Conservation (phyloP, 2,888 invertebrate genomes). For the Seira sanloemensis region DNA sequence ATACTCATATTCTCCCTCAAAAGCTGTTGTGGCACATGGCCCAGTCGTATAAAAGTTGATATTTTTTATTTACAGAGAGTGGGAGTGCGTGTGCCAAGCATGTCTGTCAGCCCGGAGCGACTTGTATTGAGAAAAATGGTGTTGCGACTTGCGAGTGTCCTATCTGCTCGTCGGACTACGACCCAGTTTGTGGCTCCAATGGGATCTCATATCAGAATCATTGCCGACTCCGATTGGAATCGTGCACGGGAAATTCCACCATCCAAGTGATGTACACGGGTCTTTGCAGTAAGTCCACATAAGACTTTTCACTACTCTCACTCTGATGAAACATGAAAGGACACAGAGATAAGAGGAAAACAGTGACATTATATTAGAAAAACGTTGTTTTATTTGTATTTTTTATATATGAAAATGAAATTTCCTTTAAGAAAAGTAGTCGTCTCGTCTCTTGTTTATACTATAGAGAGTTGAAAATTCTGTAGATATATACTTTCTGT, state of each 20-base stretch:
- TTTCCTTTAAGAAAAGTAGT: neutral
- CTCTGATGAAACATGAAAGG: too few species aligned
- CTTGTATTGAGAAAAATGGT: slow-evolving; percentile 82
- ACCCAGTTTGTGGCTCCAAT: slow-evolving; percentile 89
- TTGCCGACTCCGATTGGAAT: slow-evolving; percentile 87
- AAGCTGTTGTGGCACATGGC: neutral
- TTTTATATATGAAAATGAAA: neutral
- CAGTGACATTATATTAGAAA: too few species aligned
- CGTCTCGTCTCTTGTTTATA: neutral
- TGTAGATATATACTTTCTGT: too few species aligned
- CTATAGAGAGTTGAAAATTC: neutral
- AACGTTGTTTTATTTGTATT: neutral
- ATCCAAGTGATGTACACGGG: slow-evolving; percentile 88
- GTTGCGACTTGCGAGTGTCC: slow-evolving; percentile 90
- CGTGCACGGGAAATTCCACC: slow-evolving; percentile 85
- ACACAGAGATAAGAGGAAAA: too few species aligned
- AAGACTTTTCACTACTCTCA: too few species aligned
- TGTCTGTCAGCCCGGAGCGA: slow-evolving; percentile 87
- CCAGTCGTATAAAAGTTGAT: neutral
- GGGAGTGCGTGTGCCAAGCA: slow-evolving; percentile 83
- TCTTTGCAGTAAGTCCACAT: slow-evolving; percentile 86
- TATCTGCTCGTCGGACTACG: slow-evolving; percentile 88
- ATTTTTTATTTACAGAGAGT: slow-evolving; percentile 77
- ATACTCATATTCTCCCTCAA: too few species aligned
- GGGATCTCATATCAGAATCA: slow-evolving; percentile 86